Percentiles rank a stretch among this genome's conserved stretches.
Conservation (phyloP, 2,113 vertebrate species). For the human region GRCh38 chr12:100707501-100708000, state of each 20-base stretch:
- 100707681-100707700: neutral
- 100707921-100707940: neutral
- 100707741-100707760: too few relatives aligned
- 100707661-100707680: neutral
- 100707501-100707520: neutral
- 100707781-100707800: neutral
- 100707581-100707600: neutral
- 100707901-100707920: neutral
- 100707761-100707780: neutral
- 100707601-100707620: neutral
- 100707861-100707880: neutral
- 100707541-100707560: neutral
- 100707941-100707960: neutral
- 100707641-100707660: neutral
- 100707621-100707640: neutral
- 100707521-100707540: neutral
- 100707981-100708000: neutral
- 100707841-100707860: neutral
- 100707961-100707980: neutral
- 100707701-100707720: neutral
- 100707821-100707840: neutral
- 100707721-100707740: neutral
- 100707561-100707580: neutral
- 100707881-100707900: neutral
- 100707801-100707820: neutral